Evolutionary conservation across 2,113 vertebrate species (phyloP), one percentile per base, ranked within the genome.

Genomic region (Ia io): DNA sequence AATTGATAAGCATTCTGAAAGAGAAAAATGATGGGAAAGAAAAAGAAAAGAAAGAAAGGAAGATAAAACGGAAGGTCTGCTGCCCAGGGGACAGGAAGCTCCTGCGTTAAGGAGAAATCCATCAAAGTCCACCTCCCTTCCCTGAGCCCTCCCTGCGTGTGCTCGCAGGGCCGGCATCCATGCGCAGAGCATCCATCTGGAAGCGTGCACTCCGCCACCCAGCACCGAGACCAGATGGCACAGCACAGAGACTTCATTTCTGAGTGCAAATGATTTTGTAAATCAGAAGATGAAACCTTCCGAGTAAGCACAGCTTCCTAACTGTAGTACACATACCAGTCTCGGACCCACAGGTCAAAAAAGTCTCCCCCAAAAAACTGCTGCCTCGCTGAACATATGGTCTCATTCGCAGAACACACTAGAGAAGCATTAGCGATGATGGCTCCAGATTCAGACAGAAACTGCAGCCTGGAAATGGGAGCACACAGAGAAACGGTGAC

Each of bases 191-290:
- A n/a, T 49, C 71, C 49, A 18, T 79, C 86, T 94, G 93, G 49
- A 94, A 93, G 63, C 23, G 3, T 7, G 7, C 49, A 10, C 37
- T 78, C 91, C 76, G 53, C 71, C 93, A 11, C 20, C 51, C 53
- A 44, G 42, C 37, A 4, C 76, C 1, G 30, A 37, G 23, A 74
- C 83, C 96, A 96, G 93, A 85, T 84, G 80, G 90, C 78, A 18
- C 63, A 76, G 85, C 22, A 18, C 28, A 16, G 32, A 85, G 80
- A 59, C 61, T 88, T 84, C 78, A 32, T 44, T 77, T 61, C 63
- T 88, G 69, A 74, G 35, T 47, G 47, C 76, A 94, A 92, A 78
- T 82, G 70, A 93, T 92, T 92, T 84, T 11, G 11, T 76, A 95
- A 95, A 88, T 90, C 79, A 95, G 32, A 49, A 63, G 53, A 79